These are phyloP conservation scores for Mythimna impura DNA, from an alignment of 2,888 invertebrate species.

Conservation along the genomic window DNA sequence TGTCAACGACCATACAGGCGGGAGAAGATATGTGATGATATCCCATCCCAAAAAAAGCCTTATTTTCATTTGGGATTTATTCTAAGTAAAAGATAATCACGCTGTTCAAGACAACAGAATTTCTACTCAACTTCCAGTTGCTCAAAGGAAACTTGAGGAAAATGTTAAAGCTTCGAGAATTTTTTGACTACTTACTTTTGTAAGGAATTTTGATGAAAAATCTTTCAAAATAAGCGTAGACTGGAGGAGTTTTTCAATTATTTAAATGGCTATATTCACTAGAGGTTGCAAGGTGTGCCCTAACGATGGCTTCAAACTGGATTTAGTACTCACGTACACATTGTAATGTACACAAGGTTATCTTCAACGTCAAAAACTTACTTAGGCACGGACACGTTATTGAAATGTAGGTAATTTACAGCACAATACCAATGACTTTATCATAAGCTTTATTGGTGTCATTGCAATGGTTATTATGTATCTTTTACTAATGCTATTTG, in stretches of 20 bases:
- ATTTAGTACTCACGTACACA: background rate
- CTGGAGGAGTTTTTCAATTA: background rate
- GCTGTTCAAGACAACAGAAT: no score
- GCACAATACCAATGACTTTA: conserved; percentile 5
- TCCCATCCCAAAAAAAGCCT: background rate
- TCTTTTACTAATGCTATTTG: conserved; percentile 19
- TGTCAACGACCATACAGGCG: no score
- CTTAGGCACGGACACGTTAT: background rate
- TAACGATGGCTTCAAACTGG: conserved; percentile 1
- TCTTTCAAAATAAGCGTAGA: background rate
- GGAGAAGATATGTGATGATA: no score
- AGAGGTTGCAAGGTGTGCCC: background rate
- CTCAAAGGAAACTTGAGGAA: background rate
- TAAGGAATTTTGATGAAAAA: background rate
- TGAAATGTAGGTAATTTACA: background rate
- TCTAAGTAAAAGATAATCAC: no score
- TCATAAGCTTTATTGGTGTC: conserved; percentile 18
- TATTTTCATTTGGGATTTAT: background rate
- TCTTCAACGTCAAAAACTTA: background rate
- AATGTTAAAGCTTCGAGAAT: background rate
- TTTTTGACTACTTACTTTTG: background rate
- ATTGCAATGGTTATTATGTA: background rate
- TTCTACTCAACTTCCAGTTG: background rate
- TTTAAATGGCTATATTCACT: background rate
- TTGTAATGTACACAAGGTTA: conserved; percentile 2